phyloP scores from a whole-genome alignment of 2,888 invertebrate genomes.

The Gortyna flavago region DNA sequence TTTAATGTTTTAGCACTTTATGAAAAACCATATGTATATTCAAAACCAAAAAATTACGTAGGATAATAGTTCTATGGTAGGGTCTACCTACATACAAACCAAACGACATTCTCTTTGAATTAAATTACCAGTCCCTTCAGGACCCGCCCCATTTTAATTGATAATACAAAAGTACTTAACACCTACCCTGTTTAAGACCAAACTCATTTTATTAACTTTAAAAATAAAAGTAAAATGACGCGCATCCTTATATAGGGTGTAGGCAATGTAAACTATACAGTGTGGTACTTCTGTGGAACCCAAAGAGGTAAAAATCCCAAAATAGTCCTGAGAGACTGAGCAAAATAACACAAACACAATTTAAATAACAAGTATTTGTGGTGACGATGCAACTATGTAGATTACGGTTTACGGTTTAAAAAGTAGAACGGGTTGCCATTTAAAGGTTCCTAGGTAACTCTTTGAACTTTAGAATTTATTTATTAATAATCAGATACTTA shows the following conservation, averaged over 20 bases:
- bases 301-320: conserved; percentile 67
- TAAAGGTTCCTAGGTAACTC: too few relatives aligned
- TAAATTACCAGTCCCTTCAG: conserved; percentile 4
- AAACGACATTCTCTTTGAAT: conserved; percentile 14
- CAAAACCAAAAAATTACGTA: neutral
- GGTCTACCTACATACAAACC: neutral
- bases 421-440: neutral
- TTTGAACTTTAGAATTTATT: too few relatives aligned
- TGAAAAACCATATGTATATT: too few relatives aligned
- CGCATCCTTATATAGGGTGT: conserved; percentile 10
- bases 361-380: conserved; percentile 81
- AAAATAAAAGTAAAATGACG: conserved; percentile 31
- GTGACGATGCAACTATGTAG: conserved; percentile 74
- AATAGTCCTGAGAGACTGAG: conserved; percentile 58
- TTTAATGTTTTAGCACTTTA: neutral
- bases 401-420: conserved; percentile 77
- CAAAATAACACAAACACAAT: conserved; percentile 81
- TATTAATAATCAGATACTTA: too few relatives aligned
- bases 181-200: conserved; percentile 23
- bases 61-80: too few relatives aligned
- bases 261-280: conserved; percentile 37
- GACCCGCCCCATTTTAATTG: conserved; percentile 20
- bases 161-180: conserved; percentile 37
- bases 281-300: conserved; percentile 40
- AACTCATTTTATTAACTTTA: conserved; percentile 23